Evolutionary conservation across 2,888 invertebrate genomes (phyloP), one percentile per base, ranked within the genome.

Genomic region (Hyposoter dolosus): DNA sequence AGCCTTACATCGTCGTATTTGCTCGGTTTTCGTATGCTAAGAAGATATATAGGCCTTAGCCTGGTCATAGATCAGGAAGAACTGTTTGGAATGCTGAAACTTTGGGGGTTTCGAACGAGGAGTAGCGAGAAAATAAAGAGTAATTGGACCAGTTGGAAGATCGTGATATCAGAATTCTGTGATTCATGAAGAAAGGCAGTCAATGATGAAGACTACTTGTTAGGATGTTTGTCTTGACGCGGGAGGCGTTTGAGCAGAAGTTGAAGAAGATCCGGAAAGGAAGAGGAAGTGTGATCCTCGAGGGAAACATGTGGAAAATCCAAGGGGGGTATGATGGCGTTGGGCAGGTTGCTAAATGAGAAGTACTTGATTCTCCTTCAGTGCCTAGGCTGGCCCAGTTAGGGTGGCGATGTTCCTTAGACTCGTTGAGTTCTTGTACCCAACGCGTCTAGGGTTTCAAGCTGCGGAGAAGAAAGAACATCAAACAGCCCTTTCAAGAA

Each of bases 391-490:
- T 43, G 71, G 45, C 7, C 53, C 35, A 28, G 43, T 47, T 19
- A 60, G 43, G 71, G 63, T 23, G 81, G 43, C 32, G 69, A 50
- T 79, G 65, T 28, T 40, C 43, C 77, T 69, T 47, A 43, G 45
- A 56, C 47, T 80, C 60, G 79, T 50, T 53, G 43, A 83, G 84
- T 32, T 81, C 72, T 79, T 79, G 71, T 72, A 77, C 56, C 66
- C 63, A 82, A 19, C 77, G 60, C 66, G 68, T 76, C 76, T 80
- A 84, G 80, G 84, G 80, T 71, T 81, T 75, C 85, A 84, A 86
- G 86, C 84, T 80, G 84, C 66, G 85, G 83, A 75, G 83, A 87
- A 86, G 88, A 88, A 90, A 88, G 87, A 89, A 90, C 89, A 88
- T 88, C 88, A 88, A 88, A 88, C 88, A 89, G 82, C 86, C 87